Conservation (phyloP, 2,113 vertebrate species). For the Lycaon pictus region DNA sequence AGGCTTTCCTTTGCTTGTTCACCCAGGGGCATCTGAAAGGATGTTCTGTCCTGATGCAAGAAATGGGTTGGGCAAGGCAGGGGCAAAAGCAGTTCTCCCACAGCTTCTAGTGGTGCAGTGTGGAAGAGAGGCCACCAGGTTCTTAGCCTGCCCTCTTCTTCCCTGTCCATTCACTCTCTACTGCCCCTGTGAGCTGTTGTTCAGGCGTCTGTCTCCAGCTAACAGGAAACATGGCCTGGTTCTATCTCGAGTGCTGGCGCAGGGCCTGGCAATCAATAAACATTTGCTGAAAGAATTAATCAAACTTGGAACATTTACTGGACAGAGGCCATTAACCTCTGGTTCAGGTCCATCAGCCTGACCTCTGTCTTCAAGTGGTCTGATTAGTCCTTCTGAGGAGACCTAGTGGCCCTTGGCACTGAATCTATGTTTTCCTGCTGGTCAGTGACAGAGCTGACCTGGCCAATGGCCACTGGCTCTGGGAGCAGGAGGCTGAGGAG, state of each 20-base stretch:
- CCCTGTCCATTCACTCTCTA: neutral
- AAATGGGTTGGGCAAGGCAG: neutral
- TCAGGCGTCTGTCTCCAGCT: neutral
- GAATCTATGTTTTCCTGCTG: neutral
- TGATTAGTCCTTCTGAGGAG: neutral
- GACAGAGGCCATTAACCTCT: neutral
- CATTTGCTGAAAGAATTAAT: conserved; percentile 48
- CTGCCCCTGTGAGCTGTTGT: neutral
- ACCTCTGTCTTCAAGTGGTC: conserved; percentile 46
- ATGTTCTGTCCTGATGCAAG: neutral
- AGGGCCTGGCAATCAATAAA: conserved; percentile 34
- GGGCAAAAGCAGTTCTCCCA: neutral
- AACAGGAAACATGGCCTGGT: neutral
- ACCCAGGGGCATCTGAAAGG: too few species aligned
- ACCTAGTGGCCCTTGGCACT: neutral
- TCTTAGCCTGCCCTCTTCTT: neutral
- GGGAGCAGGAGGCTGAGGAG: neutral
- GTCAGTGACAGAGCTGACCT: neutral
- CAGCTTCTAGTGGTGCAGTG: neutral
- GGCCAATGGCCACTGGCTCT: neutral
- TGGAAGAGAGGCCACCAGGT: too few species aligned
- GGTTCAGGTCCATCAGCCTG: neutral
- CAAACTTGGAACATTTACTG: conserved; percentile 37
- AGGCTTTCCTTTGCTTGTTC: neutral
- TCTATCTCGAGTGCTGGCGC: neutral